Percentiles rank a stretch among this genome's conserved stretches.
phyloP scores from a whole-genome alignment of 1,140 invertebrate genomes.

The Steinernema khuongi region DNA sequence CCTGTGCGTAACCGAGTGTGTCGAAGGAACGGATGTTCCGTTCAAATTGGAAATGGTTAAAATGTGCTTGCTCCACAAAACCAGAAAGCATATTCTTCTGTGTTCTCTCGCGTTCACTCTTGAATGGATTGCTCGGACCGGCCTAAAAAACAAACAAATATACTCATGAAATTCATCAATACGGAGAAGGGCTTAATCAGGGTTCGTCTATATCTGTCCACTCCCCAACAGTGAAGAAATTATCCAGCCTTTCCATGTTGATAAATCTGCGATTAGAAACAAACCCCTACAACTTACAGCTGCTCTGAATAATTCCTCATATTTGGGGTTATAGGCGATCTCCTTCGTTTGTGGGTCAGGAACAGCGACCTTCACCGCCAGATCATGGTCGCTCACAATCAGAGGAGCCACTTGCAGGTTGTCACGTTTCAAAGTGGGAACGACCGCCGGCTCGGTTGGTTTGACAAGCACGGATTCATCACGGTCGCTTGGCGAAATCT shows the following conservation, averaged over 20 bases:
- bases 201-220: too few species aligned
- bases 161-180: too few species aligned
- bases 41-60: slow-evolving; percentile 97
- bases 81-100: slow-evolving; percentile 85
- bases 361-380: slow-evolving; percentile 34
- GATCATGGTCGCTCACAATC: background rate
- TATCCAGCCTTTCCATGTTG: slow-evolving; percentile 16
- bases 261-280: slow-evolving; percentile 24
- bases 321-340: slow-evolving; percentile 84
- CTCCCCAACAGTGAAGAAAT: slow-evolving; percentile 22
- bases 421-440: background rate
- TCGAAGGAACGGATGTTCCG: slow-evolving; percentile 87
- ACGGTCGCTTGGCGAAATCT: background rate
- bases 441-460: slow-evolving; percentile 9
- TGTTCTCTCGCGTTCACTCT: slow-evolving; percentile 47
- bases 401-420: background rate
- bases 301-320: slow-evolving; percentile 88
- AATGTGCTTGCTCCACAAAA: slow-evolving; percentile 85
- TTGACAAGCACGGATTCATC: slow-evolving; percentile 30
- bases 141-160: slow-evolving; percentile 44
- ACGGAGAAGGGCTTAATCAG: too few species aligned
- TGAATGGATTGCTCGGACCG: slow-evolving; percentile 56
- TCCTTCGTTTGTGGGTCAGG: slow-evolving; percentile 73
- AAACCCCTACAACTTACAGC: slow-evolving; percentile 60
- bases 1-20: slow-evolving; percentile 77